A percentile compares a stretch with the other conserved stretches of the same genome.
These are phyloP conservation scores for Ibycter americanus DNA, from an alignment of 2,797 vertebrate genomes.

Conservation along the genomic window DNA sequence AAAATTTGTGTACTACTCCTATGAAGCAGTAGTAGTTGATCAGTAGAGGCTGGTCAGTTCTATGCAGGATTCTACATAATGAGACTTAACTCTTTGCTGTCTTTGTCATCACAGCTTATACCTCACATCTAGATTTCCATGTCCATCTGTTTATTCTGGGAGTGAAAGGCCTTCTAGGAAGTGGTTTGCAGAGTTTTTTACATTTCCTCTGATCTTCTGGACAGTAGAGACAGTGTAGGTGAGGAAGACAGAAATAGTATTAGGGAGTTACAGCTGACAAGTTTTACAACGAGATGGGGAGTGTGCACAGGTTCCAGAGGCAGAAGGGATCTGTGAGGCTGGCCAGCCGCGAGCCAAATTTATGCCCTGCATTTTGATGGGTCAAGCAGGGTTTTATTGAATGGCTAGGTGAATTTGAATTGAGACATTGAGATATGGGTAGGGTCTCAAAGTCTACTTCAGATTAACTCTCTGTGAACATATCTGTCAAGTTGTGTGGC, in stretches of 20 bases:
- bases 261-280: background rate
- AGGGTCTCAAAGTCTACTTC: background rate
- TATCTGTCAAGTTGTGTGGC: background rate
- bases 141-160: background rate
- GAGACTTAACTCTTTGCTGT: background rate
- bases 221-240: background rate
- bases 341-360: accelerated
- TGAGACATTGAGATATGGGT: background rate
- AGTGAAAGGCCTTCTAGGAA: background rate
- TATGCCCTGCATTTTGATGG: background rate
- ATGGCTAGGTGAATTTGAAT: background rate
- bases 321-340: background rate
- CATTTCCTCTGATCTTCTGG: background rate
- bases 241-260: background rate
- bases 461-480: background rate
- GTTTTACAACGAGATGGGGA: background rate
- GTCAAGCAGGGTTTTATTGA: background rate
- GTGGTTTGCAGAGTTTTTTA: background rate
- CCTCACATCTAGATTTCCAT: background rate
- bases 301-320: background rate
- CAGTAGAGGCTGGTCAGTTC: background rate
- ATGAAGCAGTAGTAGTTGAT: background rate
- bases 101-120: background rate
- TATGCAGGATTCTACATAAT: background rate
- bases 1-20: background rate